Evolutionary conservation across 2,797 vertebrate species (phyloP), one percentile per base, ranked within the genome.

Genomic region (Eupleurogrammus muticus): DNA sequence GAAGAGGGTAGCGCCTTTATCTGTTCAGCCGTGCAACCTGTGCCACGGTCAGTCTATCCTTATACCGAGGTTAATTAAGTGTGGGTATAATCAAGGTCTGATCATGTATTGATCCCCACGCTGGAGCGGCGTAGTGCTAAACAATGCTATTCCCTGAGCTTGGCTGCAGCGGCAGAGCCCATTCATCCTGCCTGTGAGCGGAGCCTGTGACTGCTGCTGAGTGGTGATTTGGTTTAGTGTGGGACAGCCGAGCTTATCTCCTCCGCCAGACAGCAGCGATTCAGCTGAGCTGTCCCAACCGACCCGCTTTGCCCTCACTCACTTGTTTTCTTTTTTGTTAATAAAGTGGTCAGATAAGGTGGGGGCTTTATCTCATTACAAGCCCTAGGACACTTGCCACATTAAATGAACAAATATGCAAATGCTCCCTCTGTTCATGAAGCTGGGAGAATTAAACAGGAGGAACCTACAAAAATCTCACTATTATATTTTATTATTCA

Each of bases 331-430:
- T 72, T 89, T 80, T 88, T 83, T 80, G 66, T 89, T 92, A 93
- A 93, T 92, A 91, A 90, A 92, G 87, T 86, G 89, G 85, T 92
- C 85, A 83, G 92, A 94, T 92, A 93, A 92, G 90, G 84, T 77
- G 64, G 70, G 61, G 32, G 82, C 87, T 85, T 91, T 92, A 92
- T 93, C 89, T 90, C 83, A 88, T 89, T 89, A 92, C 90, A 89
- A 90, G 84, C 84, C 77, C 66, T 79, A 55, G 73, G 79, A 90
- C 77, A 71, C 56, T 76, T 62, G 69, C 67, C 68, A 81, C 48
- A 72, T 82, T 79, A 81, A 85, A 90, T 81, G 70, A 86, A 81
- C 85, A 86, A 81, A 89, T 87, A 89, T 89, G 80, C 85, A 89
- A 91, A 90, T 80, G 48, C 28, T 51, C 70, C 71, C 48, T 65